Evolutionary conservation across 2,113 vertebrate genomes (phyloP).

Genomic region (Rhipidura dahli): DNA sequence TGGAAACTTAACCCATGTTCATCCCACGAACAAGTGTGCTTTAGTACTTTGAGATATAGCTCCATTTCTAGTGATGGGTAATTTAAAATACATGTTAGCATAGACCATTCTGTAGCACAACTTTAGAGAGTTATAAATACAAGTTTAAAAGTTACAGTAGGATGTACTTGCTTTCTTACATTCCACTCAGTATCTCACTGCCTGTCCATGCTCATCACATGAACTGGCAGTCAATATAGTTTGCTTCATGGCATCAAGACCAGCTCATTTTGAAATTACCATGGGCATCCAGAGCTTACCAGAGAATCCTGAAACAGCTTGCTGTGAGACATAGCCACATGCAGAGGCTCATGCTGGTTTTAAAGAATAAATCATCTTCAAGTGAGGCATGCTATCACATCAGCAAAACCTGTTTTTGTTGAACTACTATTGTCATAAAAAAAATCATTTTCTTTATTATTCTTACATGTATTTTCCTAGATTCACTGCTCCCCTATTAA

Average conservation of each 20-base stretch:
- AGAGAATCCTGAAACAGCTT: conserved; percentile 49
- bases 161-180: not conserved
- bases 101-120: not conserved
- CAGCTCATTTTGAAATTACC: conserved; percentile 56
- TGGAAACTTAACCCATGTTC: not conserved
- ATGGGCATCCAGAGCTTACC: conserved; percentile 20
- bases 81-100: not conserved
- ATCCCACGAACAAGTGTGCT: not conserved
- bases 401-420: conserved; percentile 41
- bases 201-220: not conserved
- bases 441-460: conserved; percentile 13
- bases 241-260: conserved; percentile 34
- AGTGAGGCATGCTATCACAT: conserved; percentile 12
- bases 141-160: not conserved
- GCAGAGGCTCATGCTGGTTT: conserved; percentile 58
- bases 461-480: not conserved
- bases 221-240: conserved; percentile 24
- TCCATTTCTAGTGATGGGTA: not conserved
- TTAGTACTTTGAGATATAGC: not conserved
- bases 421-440: conserved; percentile 41
- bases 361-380: conserved; percentile 54
- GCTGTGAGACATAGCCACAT: conserved; percentile 54
- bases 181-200: not conserved
- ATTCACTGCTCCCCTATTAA: not conserved
- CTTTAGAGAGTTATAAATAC: not conserved